These are phyloP conservation scores for Drosophila parabipectinata DNA, from an alignment of 1,140 invertebrate species.

Conservation along the genomic window DNA sequence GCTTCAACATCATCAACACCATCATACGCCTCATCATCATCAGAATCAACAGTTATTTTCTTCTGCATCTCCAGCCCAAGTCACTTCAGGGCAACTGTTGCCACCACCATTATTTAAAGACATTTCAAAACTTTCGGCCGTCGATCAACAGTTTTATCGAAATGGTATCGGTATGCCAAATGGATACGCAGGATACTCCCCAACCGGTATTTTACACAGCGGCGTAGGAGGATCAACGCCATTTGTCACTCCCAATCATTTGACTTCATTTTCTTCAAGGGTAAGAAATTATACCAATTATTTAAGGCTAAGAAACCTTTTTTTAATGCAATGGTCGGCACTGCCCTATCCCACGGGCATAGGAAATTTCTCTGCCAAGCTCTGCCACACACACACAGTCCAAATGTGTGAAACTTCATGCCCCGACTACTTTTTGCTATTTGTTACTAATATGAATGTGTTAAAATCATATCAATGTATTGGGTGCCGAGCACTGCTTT, in stretches of 20 bases:
- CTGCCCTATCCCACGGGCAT: too few species aligned
- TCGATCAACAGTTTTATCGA: constrained; percentile 92
- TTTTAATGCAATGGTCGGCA: too few species aligned
- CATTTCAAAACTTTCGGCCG: constrained; percentile 91
- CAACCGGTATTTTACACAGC: constrained; percentile 89
- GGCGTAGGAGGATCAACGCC: constrained; percentile 89
- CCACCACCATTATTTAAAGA: constrained; percentile 90
- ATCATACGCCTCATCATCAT: constrained; percentile 93
- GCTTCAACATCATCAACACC: constrained; percentile 96
- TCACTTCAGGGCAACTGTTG: constrained; percentile 84
- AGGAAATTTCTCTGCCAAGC: too few species aligned
- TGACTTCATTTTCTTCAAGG: constrained; percentile 94
- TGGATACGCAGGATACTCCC: constrained; percentile 91
- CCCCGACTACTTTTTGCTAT: too few species aligned
- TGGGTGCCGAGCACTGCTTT: too few species aligned
- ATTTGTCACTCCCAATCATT: constrained; percentile 91
- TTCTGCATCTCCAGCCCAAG: constrained; percentile 90
- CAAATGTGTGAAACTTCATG: too few species aligned
- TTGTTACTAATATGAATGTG: too few species aligned
- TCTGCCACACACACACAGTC: too few species aligned
- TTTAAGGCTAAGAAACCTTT: not conserved
- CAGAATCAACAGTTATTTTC: constrained; percentile 89
- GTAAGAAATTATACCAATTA: constrained; percentile 85
- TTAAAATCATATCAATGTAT: too few species aligned
- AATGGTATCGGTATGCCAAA: constrained; percentile 88